A percentile compares a stretch with the other conserved stretches of the same genome.
phyloP scores from a whole-genome alignment of 2,797 vertebrate species.

The Clarias platycephalus region DNA sequence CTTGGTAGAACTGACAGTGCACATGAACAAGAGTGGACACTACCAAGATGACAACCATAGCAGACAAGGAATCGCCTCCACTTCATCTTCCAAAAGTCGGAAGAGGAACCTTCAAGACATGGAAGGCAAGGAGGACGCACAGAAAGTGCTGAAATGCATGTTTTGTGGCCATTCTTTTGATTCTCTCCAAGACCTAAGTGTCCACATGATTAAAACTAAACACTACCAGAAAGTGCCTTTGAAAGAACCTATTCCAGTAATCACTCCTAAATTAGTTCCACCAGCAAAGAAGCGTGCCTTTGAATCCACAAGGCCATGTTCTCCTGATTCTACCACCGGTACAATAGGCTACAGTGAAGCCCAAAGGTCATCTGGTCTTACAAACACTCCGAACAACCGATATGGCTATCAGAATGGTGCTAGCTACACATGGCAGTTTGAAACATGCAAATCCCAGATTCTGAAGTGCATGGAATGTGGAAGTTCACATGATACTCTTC shows the following conservation, averaged over 20 bases:
- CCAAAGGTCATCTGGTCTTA: constrained; percentile 77
- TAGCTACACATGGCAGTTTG: constrained; percentile 99
- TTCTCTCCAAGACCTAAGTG: constrained; percentile 96
- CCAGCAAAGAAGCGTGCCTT: constrained; percentile 93
- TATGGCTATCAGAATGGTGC: constrained; percentile 98
- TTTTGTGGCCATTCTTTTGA: constrained; percentile 98
- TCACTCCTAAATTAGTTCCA: constrained; percentile 91
- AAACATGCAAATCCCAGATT: constrained; percentile 99
- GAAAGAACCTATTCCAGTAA: constrained; percentile 96
- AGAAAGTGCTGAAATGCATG: constrained; percentile 98
- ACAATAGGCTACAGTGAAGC: constrained; percentile 82
- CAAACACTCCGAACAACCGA: constrained; percentile 87
- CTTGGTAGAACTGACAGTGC: constrained; percentile 93
- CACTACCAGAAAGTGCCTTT: constrained; percentile 99
- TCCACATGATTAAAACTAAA: constrained; percentile 99
- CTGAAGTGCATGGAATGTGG: constrained; percentile 99
- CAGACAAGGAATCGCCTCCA: constrained; percentile 85
- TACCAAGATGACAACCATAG: constrained; percentile 97
- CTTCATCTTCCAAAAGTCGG: constrained; percentile 89
- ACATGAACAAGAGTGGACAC: constrained; percentile 97
- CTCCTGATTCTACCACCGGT: constrained; percentile 94
- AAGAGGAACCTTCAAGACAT: constrained; percentile 95
- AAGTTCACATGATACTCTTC: constrained; percentile 94
- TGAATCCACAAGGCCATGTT: constrained; percentile 90
- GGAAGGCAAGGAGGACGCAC: constrained; percentile 96